These are phyloP conservation scores for Karalla daura DNA, from an alignment of 2,797 vertebrate species.

Conservation along the genomic window DNA sequence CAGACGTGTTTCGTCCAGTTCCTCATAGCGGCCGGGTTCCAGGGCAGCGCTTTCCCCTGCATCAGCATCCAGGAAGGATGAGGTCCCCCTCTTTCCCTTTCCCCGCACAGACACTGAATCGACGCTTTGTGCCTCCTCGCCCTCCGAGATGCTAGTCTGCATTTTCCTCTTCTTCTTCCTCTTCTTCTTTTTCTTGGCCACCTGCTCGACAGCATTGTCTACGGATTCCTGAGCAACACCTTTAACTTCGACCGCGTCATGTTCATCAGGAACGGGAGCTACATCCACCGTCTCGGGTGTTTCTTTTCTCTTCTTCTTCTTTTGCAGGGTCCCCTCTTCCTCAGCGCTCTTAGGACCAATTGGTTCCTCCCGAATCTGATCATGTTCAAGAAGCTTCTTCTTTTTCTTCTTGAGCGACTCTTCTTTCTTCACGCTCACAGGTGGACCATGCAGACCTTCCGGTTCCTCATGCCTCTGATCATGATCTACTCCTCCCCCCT, in stretches of 20 bases:
- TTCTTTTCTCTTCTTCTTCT: constrained; percentile 3
- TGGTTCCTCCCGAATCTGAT: too few species aligned
- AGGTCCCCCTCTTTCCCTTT: constrained; percentile 31
- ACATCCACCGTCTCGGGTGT: too few species aligned
- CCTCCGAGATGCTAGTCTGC: neutral
- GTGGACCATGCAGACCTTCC: too few species aligned
- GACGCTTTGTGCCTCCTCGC: neutral
- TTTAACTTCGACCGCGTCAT: neutral
- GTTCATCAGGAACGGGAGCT: neutral
- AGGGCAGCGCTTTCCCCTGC: constrained; percentile 38
- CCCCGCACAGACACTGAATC: constrained; percentile 37
- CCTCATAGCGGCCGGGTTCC: too few species aligned
- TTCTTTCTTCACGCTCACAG: too few species aligned
- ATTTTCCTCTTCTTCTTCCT: constrained; percentile 26
- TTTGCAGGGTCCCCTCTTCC: too few species aligned
- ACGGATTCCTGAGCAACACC: neutral
- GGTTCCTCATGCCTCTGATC: too few species aligned
- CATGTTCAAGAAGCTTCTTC: too few species aligned
- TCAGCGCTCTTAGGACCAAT: too few species aligned
- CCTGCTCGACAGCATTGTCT: neutral
- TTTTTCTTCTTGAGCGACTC: too few species aligned
- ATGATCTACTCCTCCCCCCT: too few species aligned
- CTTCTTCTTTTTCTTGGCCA: constrained; percentile 35
- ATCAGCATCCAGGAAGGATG: constrained; percentile 67
- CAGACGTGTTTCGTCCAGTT: neutral